Conservation (phyloP, 2,888 invertebrate genomes). For the Euspilapteryx auroguttella region DNA sequence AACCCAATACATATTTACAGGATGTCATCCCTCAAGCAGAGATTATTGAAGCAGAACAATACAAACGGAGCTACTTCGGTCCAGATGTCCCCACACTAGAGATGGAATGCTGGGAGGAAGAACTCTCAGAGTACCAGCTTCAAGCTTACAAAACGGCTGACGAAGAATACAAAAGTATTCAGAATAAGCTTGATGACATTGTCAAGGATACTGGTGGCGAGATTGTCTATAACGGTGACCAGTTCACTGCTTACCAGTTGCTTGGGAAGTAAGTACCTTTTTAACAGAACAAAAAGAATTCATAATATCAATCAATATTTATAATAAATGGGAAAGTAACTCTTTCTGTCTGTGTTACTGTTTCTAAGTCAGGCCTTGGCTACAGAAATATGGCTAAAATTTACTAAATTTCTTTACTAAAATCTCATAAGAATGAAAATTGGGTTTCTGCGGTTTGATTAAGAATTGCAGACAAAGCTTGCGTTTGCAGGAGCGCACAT, state of each 20-base stretch:
- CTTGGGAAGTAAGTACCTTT: conserved; percentile 51
- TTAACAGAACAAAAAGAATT: too few species aligned
- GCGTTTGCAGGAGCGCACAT: too few species aligned
- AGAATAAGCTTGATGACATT: conserved; percentile 61
- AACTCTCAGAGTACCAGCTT: conserved; percentile 66
- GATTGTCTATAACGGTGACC: conserved; percentile 67
- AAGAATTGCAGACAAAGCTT: too few species aligned
- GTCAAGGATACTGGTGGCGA: conserved; percentile 63
- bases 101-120: conserved; percentile 74
- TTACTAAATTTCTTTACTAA: too few species aligned
- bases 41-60: conserved; percentile 47
- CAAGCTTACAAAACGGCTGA: conserved; percentile 65
- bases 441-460: too few species aligned
- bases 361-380: too few species aligned
- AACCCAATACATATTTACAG: too few species aligned
- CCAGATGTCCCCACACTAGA: conserved; percentile 61
- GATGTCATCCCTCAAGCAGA: conserved; percentile 31
- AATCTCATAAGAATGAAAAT: too few species aligned
- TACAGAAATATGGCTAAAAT: too few species aligned
- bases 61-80: conserved; percentile 48
- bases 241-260: conserved; percentile 66
- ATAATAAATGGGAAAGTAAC: too few species aligned
- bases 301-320: too few species aligned
- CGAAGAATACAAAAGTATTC: conserved; percentile 68
- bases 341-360: too few species aligned